Evolutionary conservation across 1,140 invertebrate species (phyloP).

Genomic region (Chionoecetes opilio): DNA sequence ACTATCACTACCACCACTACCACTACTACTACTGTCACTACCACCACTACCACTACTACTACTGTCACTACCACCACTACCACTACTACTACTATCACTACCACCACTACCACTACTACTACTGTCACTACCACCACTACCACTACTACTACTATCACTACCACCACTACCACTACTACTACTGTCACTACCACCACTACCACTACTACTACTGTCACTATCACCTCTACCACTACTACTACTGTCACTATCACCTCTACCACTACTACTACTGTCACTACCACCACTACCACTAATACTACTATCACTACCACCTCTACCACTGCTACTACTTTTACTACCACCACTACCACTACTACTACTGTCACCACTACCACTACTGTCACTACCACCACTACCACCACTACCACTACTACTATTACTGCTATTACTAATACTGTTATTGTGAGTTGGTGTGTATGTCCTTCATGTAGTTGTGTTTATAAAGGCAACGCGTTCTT

Average conservation of each 20-base stretch:
- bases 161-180: slow-evolving; percentile 8
- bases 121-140: not conserved
- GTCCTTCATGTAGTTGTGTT: not conserved
- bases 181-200: not conserved
- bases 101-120: not conserved
- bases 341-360: not conserved
- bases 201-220: not conserved
- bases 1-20: not conserved
- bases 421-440: not conserved
- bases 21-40: not conserved
- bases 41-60: not conserved
- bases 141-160: not conserved
- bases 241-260: not conserved
- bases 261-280: not conserved
- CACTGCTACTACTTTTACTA: too few relatives aligned
- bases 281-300: not conserved
- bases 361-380: not conserved
- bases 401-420: not conserved
- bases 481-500: not conserved
- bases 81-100: not conserved
- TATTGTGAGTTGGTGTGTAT: slow-evolving; percentile 1
- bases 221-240: not conserved
- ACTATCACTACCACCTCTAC: too few relatives aligned
- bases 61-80: not conserved
- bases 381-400: not conserved